Evolutionary conservation across 1,140 invertebrate species (phyloP), one percentile per base, ranked within the genome.

Genomic region (Meloidogyne hapla): DNA sequence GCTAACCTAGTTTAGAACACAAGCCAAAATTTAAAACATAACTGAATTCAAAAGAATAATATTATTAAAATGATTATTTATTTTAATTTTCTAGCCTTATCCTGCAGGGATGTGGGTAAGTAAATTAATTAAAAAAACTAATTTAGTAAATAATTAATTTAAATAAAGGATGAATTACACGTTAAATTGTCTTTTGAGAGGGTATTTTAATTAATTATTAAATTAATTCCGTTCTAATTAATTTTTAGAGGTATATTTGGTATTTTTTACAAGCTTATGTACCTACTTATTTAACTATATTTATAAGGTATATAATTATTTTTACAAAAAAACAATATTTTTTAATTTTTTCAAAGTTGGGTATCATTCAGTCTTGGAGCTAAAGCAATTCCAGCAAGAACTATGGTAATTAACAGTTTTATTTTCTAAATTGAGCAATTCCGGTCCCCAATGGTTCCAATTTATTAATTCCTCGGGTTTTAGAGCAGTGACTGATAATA

Each of bases 231-330:
- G 9, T 45, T 3, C 12, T 10, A 69, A 38, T 21, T 45, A 45
- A 26, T 3, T 38, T 69, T 40, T 26, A 26, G 23, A 42, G 45
- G 18, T 75, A 63, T 61, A 23, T 83, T 64, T 86, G 83, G 82
- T 86, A 86, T 70, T 87, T 86, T 65, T 79, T 86, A 83, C 85
- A 86, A 76, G 85, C 85, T 18, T 86, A 86, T 68, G 75, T 87
- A 15, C 86, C 86, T 23, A 85, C 85, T 21, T 81, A 87, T 78
- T 78, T 85, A 15, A 85, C 84, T 15, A 87, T 85, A 65, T 86
- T 85, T 42, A 84, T 84, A 48, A 83, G 82, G 82, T 81, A 69
- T 2, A 13, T 18, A 61, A 0, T 12, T 25, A 28, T 10, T 18
- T 72, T 56, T 21, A 33, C 23, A 2, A 63, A 38, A n/a, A 38